Percentiles rank a stretch among this genome's conserved stretches.
Evolutionary conservation across 2,113 vertebrate species (phyloP).

Genomic region (Etheostoma spectabile): DNA sequence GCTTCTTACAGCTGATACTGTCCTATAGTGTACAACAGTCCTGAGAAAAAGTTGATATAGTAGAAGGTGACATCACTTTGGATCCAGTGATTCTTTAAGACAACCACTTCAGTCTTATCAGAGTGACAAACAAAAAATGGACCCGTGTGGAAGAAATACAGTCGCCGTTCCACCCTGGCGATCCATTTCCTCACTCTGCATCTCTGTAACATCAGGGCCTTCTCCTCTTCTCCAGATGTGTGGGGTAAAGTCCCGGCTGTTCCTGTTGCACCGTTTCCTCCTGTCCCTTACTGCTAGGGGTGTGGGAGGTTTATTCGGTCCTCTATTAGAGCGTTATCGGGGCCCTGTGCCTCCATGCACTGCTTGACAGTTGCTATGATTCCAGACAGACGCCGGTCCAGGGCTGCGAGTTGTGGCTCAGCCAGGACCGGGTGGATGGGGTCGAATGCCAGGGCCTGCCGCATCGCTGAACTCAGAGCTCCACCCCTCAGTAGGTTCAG

Average conservation of each 20-base stretch:
- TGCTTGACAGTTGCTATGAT: constrained; percentile 92
- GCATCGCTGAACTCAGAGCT: constrained; percentile 91
- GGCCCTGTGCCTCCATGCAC: constrained; percentile 94
- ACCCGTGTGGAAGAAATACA: not conserved
- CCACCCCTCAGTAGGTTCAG: constrained; percentile 92
- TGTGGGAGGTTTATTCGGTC: constrained; percentile 98
- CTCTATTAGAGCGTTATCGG: constrained; percentile 93
- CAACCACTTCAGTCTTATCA: constrained; percentile 12
- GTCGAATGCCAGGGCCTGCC: constrained; percentile 90
- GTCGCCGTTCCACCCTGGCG: constrained; percentile 15
- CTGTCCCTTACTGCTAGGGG: constrained; percentile 64
- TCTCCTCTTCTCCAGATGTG: constrained; percentile 7
- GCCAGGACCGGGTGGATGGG: constrained; percentile 91
- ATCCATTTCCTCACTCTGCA: constrained; percentile 2
- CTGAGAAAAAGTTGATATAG: constrained; percentile 51
- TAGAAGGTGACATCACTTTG: constrained; percentile 9
- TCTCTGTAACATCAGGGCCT: not conserved
- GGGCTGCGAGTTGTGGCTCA: constrained; percentile 88
- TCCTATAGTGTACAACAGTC: constrained; percentile 47
- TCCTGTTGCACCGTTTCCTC: not conserved
- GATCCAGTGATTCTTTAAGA: constrained; percentile 14
- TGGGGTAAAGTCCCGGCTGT: constrained; percentile 13
- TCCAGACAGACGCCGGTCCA: constrained; percentile 91
- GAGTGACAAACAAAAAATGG: not conserved
- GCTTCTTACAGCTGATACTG: constrained; percentile 34